Base-by-base conservation (phyloP, 2,888 invertebrate species). In the Zootermopsis nevadensis region DNA sequence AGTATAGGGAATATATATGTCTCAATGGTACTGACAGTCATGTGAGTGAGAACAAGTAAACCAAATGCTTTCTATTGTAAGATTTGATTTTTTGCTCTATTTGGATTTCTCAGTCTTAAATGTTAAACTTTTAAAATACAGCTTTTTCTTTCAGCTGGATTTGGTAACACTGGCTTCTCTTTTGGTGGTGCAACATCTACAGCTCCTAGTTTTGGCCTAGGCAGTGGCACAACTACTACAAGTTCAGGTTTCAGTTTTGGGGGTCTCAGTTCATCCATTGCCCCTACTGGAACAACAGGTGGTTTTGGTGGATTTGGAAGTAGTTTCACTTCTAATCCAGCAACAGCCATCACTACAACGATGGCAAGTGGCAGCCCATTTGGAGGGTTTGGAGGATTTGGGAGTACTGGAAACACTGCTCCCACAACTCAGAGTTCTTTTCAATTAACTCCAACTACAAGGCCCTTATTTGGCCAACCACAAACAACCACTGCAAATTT, bases 321-420 rank as follows among this genome's bases (percentile, higher is more conserved):
- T 82, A 81, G 84, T 0, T 86, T 86, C 77, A 85, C 86, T 7
- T 76, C 82, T 24, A 82, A 84, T 10, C 80, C 80, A 15, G 67
- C 83, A 10, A 81, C 85, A 33, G 82, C 85, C 38, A 84, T 83
- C 2, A 69, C 81, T 42, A 76, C 82, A 8, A 81, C 84, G 19
- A 80, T 84, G 33, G 82, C 85, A 0, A 66, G 66, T 53, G 27
- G 77, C 0, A 87, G 87, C n/a, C 86, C 88, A 0, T 92, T 92
- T 85, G 91, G 91, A 22, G 87, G 90, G 15, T 92, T 93, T 87
- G 92, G 92, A 7, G 84, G 84, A 35, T 83, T 82, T 83, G 84
- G 83, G 22, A 84, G 86, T 38, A 85, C 87, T 0, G 85, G 86
- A 31, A 80, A 87, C 66, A 84, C 86, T 27, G n/a, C 74, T 7